Percentiles rank a stretch among this genome's conserved stretches.
Conservation (phyloP, 1,140 invertebrate species). For the Trichomalopsis sarcophagae region DNA sequence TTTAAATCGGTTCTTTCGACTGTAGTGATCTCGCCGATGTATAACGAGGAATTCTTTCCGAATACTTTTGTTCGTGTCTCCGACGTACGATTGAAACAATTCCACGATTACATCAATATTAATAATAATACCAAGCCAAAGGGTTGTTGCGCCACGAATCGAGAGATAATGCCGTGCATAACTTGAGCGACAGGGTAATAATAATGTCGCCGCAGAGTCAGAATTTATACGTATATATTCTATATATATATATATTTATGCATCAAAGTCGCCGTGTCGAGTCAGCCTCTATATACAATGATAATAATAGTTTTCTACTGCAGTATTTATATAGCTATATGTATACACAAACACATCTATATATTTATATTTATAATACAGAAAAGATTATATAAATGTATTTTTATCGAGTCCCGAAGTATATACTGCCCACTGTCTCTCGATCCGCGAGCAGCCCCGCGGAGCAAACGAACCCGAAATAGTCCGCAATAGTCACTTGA, state of each 20-base stretch:
- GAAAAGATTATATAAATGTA: conserved; percentile 56
- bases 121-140: conserved; percentile 48
- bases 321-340: conserved; percentile 72
- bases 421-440: conserved; percentile 49
- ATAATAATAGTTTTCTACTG: conserved; percentile 68
- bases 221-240: conserved; percentile 45
- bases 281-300: conserved; percentile 57
- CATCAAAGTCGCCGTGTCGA: conserved; percentile 53
- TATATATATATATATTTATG: conserved; percentile 31
- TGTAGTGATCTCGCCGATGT: conserved; percentile 59
- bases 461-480: conserved; percentile 57
- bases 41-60: conserved; percentile 36
- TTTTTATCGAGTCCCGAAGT: conserved; percentile 54
- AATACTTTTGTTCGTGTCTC: conserved; percentile 45
- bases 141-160: conserved; percentile 44
- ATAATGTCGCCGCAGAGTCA: conserved; percentile 28
- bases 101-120: conserved; percentile 52
- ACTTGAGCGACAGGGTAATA: conserved; percentile 23
- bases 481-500: conserved; percentile 73
- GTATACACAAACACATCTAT: conserved; percentile 60
- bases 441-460: conserved; percentile 43
- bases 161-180: conserved; percentile 46
- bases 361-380: conserved; percentile 59
- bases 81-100: conserved; percentile 56
- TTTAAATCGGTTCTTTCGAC: conserved; percentile 4